A percentile compares a stretch with the other conserved stretches of the same genome.
Conservation (phyloP, 2,888 invertebrate genomes). For the Hyposoter didymator region DNA sequence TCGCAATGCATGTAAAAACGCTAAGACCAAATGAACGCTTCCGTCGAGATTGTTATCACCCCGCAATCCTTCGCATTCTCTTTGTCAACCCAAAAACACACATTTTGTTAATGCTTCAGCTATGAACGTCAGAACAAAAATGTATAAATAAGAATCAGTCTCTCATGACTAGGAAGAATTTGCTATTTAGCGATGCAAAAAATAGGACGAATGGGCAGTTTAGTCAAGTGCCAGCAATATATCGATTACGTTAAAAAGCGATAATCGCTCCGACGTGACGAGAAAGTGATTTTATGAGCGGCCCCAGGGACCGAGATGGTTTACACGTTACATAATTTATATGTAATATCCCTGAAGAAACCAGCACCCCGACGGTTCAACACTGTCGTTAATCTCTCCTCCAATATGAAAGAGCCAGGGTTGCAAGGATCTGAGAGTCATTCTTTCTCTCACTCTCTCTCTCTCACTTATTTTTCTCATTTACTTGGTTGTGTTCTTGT, state of each 20-base stretch:
- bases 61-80: not conserved
- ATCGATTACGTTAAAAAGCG: slow-evolving; percentile 61
- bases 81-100: not conserved
- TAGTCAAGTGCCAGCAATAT: slow-evolving; percentile 40
- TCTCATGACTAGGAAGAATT: not conserved
- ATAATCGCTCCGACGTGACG: slow-evolving; percentile 53
- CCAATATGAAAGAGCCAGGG: slow-evolving; percentile 31
- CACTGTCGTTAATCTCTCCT: slow-evolving; percentile 66
- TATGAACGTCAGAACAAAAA: no score
- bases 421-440: slow-evolving; percentile 35
- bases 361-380: slow-evolving; percentile 63
- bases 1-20: not conserved
- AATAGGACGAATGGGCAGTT: slow-evolving; percentile 16
- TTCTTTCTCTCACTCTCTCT: slow-evolving; percentile 36
- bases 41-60: not conserved
- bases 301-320: slow-evolving; percentile 43
- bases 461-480: slow-evolving; percentile 45
- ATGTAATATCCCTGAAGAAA: slow-evolving; percentile 63
- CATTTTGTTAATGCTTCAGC: not conserved
- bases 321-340: slow-evolving; percentile 65
- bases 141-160: not conserved
- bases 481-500: slow-evolving; percentile 28
- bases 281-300: slow-evolving; percentile 64
- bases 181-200: not conserved
- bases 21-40: not conserved